These are phyloP conservation scores for Brachirus orientalis DNA, from an alignment of 2,113 vertebrate species.

Conservation along the genomic window DNA sequence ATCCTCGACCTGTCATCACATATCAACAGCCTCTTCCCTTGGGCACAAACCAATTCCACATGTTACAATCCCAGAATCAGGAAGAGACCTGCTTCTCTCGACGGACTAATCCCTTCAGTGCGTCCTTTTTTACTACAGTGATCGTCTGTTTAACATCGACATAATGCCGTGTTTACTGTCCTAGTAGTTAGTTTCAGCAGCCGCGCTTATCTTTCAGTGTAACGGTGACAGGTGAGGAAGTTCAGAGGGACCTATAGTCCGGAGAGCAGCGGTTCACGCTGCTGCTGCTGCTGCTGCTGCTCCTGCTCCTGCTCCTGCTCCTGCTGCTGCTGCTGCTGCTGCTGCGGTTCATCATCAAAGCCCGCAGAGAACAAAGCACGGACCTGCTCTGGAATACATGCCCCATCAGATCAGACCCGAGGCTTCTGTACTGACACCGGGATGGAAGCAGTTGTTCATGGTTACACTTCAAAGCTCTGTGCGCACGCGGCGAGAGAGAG, in stretches of 20 bases:
- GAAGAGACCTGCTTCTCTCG: not conserved
- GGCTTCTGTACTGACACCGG: constrained; percentile 51
- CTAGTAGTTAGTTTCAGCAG: constrained; percentile 22
- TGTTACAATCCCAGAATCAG: constrained; percentile 34
- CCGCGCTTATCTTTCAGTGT: constrained; percentile 13
- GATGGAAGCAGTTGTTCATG: constrained; percentile 61
- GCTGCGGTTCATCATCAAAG: constrained; percentile 23
- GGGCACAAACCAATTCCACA: constrained; percentile 41
- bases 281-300: constrained; percentile 26
- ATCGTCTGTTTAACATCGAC: constrained; percentile 1
- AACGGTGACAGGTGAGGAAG: constrained; percentile 44
- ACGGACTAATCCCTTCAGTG: not conserved
- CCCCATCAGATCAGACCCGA: constrained; percentile 7
- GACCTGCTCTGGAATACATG: not conserved
- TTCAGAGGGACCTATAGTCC: constrained; percentile 50
- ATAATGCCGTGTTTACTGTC: constrained; percentile 5
- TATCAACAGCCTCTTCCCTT: constrained; percentile 32
- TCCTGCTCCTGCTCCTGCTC: constrained; percentile 15
- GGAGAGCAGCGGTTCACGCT: constrained; percentile 23
- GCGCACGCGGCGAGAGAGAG: constrained; percentile 26
- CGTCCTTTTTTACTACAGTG: not conserved
- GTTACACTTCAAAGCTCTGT: constrained; percentile 64
- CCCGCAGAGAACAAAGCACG: constrained; percentile 60
- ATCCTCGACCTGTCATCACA: constrained; percentile 44
- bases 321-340: constrained; percentile 14